Base-by-base conservation (phyloP, 2,113 vertebrate species). In the Elgaria multicarinata region DNA sequence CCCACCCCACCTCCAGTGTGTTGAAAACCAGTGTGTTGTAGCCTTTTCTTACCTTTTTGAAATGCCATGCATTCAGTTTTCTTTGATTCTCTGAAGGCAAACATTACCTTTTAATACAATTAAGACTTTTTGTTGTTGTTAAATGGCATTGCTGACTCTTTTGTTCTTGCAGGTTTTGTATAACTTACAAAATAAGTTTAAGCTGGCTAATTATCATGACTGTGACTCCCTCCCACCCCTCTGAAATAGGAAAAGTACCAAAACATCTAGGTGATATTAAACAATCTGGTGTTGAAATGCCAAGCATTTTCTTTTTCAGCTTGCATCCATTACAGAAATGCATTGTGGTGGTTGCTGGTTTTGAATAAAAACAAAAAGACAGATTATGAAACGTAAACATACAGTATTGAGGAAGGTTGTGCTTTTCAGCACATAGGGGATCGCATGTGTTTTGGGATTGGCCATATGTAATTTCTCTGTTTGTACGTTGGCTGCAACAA, bases 281-380 rank as follows among this genome's bases (percentile, higher is more conserved):
- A 90, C 64, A 66, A 76, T 3, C 1, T 71, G 46, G 0, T 42
- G 71, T n/a, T 28, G 88, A 88, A 93, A 88, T 44, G 75, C 13
- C 28, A 16, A 8, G 0, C 0, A 6, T 9, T 79, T 69, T 16
- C 1, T 85, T 88, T 10, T 8, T 90, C 67, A 82, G 6, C 12
- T 26, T 2, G 0, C 44, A 2, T 13, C 4, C 83, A 86, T 90
- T 90, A 89, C 69, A 6, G 4, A 36, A 72, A 74, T 62, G 3
- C 86, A 53, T 55, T 89, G 26, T 6, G 31, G 75, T 85, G 71
- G 69, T 4, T 75, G 83, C 0, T 50, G 8, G 78, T 42, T 80
- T 90, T 67, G 71, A 87, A 86, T 91, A 31, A 87, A 91, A 91
- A 83, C 66, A 88, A 81, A 53, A 33, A 42, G 90, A 75, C 3